Percentiles rank a stretch among this genome's conserved stretches.
Evolutionary conservation across 2,888 invertebrate species (phyloP).

Genomic region (Atrina japonica): DNA sequence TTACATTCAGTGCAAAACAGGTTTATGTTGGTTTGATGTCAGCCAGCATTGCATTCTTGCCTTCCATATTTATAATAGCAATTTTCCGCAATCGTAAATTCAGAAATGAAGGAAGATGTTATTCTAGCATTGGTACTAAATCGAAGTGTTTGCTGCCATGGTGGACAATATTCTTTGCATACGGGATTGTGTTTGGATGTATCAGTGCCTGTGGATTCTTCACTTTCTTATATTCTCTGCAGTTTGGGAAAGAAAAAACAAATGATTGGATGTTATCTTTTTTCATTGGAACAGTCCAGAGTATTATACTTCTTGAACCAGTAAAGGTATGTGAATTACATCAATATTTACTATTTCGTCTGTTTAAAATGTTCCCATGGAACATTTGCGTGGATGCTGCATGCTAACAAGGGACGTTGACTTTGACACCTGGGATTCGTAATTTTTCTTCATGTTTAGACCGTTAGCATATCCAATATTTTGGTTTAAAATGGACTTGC

Average conservation of each 20-base stretch:
- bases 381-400: no score
- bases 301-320: slow-evolving; percentile 48
- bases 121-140: background rate
- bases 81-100: slow-evolving; percentile 46
- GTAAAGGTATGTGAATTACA: slow-evolving; percentile 45
- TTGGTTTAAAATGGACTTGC: no score
- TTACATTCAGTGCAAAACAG: slow-evolving; percentile 56
- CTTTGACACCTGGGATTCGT: no score
- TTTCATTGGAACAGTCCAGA: slow-evolving; percentile 33
- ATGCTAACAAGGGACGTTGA: no score
- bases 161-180: slow-evolving; percentile 72
- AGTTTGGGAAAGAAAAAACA: slow-evolving; percentile 75
- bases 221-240: slow-evolving; percentile 76
- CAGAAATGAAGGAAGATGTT: slow-evolving; percentile 9
- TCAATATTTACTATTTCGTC: no score
- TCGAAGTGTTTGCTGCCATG: slow-evolving; percentile 51
- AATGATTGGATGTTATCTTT: slow-evolving; percentile 72
- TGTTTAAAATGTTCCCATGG: no score
- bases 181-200: slow-evolving; percentile 70
- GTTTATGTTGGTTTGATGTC: slow-evolving; percentile 61
- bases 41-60: slow-evolving; percentile 48
- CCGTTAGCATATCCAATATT: no score
- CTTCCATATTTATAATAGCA: slow-evolving; percentile 46
- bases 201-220: slow-evolving; percentile 75
- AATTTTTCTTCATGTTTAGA: no score